These are phyloP conservation scores for Anthoscopus minutus DNA, from an alignment of 2,113 vertebrate species.

Conservation along the genomic window DNA sequence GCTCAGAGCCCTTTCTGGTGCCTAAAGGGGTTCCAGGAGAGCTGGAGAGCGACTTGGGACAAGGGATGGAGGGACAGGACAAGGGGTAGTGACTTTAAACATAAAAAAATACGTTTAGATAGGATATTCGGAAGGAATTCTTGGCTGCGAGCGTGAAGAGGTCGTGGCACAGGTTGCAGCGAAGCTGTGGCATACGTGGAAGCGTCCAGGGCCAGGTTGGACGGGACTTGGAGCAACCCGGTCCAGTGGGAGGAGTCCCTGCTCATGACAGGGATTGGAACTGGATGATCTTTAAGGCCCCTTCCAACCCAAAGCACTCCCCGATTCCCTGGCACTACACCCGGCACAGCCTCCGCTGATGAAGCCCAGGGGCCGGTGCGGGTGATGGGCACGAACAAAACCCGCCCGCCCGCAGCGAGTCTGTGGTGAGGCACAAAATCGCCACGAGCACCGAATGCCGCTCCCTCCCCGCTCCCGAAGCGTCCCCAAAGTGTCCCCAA, in stretches of 20 bases:
- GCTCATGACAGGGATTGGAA: neutral
- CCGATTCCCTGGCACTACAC: neutral
- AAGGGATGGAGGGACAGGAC: neutral
- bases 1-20: rapidly evolving
- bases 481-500: neutral
- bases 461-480: no score
- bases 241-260: neutral
- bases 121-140: neutral
- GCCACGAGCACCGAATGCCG: neutral
- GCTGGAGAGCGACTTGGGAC: neutral
- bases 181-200: neutral
- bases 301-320: no score
- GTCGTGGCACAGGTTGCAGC: neutral
- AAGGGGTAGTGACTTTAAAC: neutral
- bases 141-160: rapidly evolving
- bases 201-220: neutral
- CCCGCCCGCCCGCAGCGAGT: neutral
- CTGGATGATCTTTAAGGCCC: neutral
- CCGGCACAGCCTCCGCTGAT: neutral
- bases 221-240: rapidly evolving
- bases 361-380: neutral
- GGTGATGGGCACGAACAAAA: neutral
- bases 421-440: neutral
- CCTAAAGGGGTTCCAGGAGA: neutral
- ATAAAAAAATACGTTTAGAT: neutral